Evolutionary conservation across 2,797 vertebrate genomes (phyloP).

Genomic region (Pipistrellus pipistrellus): DNA sequence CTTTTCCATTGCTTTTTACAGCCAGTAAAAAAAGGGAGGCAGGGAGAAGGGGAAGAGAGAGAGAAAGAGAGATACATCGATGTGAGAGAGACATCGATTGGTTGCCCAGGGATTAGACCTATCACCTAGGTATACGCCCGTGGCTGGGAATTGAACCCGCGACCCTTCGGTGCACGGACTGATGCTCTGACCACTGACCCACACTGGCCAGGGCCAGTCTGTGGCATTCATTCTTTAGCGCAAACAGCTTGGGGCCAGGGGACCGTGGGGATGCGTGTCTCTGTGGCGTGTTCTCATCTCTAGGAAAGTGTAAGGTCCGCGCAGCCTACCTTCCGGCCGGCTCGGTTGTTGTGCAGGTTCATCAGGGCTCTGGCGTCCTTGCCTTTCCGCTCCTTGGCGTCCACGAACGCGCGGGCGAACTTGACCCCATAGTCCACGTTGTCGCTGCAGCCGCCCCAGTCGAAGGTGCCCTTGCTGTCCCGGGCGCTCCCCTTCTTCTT

Average conservation of each 20-base stretch:
- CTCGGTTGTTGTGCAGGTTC: slow-evolving; percentile 98
- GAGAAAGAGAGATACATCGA: too few relatives aligned
- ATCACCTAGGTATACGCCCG: too few relatives aligned
- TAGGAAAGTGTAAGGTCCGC: background rate
- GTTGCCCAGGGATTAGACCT: too few relatives aligned
- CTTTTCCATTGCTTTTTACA: background rate
- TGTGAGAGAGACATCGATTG: too few relatives aligned
- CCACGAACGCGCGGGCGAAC: slow-evolving; percentile 95
- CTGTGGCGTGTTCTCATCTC: background rate
- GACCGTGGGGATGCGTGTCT: background rate
- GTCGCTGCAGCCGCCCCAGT: slow-evolving; percentile 98
- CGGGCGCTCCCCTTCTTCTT: slow-evolving; percentile 94
- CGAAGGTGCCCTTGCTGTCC: slow-evolving; percentile 93
- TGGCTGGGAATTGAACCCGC: background rate
- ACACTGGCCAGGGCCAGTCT: background rate
- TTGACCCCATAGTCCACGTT: slow-evolving; percentile 95
- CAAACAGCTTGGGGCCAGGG: background rate
- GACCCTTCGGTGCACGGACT: background rate
- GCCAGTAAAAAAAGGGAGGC: background rate
- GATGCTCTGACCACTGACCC: background rate
- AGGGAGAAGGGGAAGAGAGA: background rate
- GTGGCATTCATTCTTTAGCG: slow-evolving; percentile 11
- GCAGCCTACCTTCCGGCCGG: slow-evolving; percentile 94
- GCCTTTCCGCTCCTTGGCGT: slow-evolving; percentile 95
- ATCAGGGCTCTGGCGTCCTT: slow-evolving; percentile 95